Evolutionary conservation across 2,888 invertebrate species (phyloP), one percentile per base, ranked within the genome.

Genomic region (Mimachlamys varia): DNA sequence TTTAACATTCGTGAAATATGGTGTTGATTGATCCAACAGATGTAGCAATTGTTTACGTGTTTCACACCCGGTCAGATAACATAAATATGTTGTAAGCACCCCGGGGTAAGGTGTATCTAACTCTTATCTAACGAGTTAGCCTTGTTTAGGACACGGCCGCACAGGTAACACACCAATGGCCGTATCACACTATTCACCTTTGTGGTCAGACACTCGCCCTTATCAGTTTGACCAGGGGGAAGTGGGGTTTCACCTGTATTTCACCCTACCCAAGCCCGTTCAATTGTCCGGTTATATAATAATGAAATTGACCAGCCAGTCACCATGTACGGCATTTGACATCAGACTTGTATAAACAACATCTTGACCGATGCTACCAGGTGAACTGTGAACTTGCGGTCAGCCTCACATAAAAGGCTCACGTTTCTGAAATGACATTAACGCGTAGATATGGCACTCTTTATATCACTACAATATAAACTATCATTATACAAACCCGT

Each of bases 251-350:
- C 76, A 76, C 76, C 76, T 76, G 76, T 76, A 76, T 76, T 76
- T 76, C 76, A 76, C 76, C 76, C 76, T 76, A 76, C 76, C 76
- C 76, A 33, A 33, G 27, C 33, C 33, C 33, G 27, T 76, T 76
- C 27, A 76, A 76, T 76, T 76, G 76, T 76, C 33, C 76, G 76
- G 76, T 76, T 76, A 76, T 76, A 76, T 76, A 76, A 76, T 76
- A 76, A 27, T 76, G 76, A 76, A 76, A 76, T 76, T 76, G 76
- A 76, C 76, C 76, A 76, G 76, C 76, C 76, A 76, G 76, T 76
- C 76, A 76, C 76, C 76, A 76, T 76, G 76, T 76, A 76, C 76
- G 76, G 76, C 76, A 76, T 76, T 76, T 76, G 76, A 76, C 76
- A 76, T 76, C 76, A 76, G 76, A 76, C 76, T 76, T 76, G 76